Conservation (phyloP, 2,797 vertebrate genomes). For the Acanthornis magna region DNA sequence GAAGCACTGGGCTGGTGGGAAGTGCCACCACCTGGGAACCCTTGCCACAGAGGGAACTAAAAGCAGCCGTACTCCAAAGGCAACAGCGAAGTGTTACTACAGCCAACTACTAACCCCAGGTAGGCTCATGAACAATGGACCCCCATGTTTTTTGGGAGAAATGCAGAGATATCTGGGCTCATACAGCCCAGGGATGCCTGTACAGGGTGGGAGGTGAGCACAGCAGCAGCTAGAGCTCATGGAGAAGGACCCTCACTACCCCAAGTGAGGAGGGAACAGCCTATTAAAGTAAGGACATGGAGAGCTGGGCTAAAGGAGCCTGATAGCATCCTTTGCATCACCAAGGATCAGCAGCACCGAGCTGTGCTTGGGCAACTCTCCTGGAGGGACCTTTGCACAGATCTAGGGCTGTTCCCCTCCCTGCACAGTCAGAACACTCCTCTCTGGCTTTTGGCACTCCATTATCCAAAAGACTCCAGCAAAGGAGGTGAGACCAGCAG, state of each 20-base stretch:
- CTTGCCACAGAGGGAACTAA: not conserved
- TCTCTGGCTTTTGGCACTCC: fast-evolving
- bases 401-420: not conserved
- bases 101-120: not conserved
- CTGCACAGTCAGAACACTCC: fast-evolving
- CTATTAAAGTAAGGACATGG: not conserved
- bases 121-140: fast-evolving
- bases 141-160: not conserved
- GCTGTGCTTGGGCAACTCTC: not conserved
- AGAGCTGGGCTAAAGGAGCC: not conserved
- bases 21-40: not conserved
- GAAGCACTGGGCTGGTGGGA: not conserved
- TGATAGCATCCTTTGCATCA: not conserved
- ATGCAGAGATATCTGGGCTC: not conserved
- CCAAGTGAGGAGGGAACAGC: not conserved
- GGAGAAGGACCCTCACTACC: not conserved
- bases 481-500: not conserved
- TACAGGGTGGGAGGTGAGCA: not conserved
- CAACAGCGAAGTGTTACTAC: not conserved
- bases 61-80: not conserved
- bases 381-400: not conserved
- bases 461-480: not conserved
- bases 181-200: not conserved
- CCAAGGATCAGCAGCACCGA: fast-evolving
- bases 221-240: not conserved